A percentile compares a stretch with the other conserved stretches of the same genome.
Evolutionary conservation across 2,888 invertebrate genomes (phyloP).

Genomic region (Limnephilus auricula): DNA sequence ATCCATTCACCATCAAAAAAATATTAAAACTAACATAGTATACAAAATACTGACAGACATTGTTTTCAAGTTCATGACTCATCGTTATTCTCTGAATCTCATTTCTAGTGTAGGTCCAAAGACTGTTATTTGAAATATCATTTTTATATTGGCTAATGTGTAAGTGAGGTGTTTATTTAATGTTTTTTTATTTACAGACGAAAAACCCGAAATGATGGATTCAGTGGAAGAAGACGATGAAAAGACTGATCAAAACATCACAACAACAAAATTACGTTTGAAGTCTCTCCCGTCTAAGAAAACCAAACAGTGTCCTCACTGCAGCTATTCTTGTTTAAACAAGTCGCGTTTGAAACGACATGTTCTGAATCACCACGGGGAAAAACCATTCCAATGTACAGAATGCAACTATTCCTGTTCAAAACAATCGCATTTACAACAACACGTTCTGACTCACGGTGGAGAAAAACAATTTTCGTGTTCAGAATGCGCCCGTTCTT

Average conservation of each 20-base stretch:
- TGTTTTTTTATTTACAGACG: background rate
- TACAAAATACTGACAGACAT: no score
- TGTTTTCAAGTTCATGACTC: no score
- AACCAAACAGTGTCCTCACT: background rate
- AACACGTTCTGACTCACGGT: background rate
- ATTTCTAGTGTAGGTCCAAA: no score
- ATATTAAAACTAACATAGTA: no score
- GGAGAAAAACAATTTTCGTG: background rate
- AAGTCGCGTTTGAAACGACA: background rate
- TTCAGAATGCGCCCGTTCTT: background rate
- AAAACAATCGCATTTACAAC: background rate
- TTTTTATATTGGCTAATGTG: no score
- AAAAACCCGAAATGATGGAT: background rate
- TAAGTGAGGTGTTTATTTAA: no score
- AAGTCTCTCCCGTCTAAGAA: background rate
- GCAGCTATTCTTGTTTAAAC: background rate
- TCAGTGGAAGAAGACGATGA: background rate
- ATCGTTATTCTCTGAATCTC: no score
- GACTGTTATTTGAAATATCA: no score
- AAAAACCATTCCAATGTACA: background rate
- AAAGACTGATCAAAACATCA: background rate
- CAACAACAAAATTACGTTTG: background rate
- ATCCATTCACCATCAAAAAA: no score
- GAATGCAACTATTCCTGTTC: background rate
- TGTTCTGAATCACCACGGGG: background rate